Conservation (phyloP, 1,140 invertebrate genomes). For the Brachionus calyciflorus region DNA sequence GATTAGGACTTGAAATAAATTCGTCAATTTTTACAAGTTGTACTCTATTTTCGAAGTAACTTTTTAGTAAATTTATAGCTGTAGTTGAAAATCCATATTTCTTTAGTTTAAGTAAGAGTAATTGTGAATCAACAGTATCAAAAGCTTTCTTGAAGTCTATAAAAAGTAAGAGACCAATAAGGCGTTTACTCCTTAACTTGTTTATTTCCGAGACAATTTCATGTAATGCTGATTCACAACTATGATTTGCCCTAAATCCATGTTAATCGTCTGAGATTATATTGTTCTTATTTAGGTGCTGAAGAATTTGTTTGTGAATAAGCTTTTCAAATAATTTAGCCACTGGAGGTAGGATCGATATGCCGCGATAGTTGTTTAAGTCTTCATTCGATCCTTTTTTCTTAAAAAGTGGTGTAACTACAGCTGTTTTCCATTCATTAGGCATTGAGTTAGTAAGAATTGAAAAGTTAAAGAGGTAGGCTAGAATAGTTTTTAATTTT, state of each 20-base stretch:
- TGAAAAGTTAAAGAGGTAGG: too few species aligned
- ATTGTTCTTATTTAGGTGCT: background rate
- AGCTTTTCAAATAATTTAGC: too few species aligned
- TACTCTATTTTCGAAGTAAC: background rate
- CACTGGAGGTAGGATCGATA: too few species aligned
- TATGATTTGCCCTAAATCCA: background rate
- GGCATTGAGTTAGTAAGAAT: conserved; percentile 20
- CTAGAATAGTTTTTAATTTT: background rate
- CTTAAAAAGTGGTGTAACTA: too few species aligned
- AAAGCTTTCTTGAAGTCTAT: background rate
- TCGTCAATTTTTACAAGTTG: background rate
- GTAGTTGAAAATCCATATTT: background rate
- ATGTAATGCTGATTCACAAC: background rate
- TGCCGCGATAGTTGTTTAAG: too few species aligned
- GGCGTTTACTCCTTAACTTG: background rate
- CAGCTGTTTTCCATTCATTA: conserved; percentile 45
- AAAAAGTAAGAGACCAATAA: background rate
- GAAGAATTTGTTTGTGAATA: too few species aligned
- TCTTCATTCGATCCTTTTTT: too few species aligned
- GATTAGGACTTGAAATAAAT: background rate
- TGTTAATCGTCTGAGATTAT: background rate
- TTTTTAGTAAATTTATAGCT: background rate
- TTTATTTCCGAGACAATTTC: background rate
- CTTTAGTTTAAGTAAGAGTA: background rate
- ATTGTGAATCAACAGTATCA: too few species aligned